phyloP scores from a whole-genome alignment of 2,113 vertebrate genomes.

The Thermophis baileyi region DNA sequence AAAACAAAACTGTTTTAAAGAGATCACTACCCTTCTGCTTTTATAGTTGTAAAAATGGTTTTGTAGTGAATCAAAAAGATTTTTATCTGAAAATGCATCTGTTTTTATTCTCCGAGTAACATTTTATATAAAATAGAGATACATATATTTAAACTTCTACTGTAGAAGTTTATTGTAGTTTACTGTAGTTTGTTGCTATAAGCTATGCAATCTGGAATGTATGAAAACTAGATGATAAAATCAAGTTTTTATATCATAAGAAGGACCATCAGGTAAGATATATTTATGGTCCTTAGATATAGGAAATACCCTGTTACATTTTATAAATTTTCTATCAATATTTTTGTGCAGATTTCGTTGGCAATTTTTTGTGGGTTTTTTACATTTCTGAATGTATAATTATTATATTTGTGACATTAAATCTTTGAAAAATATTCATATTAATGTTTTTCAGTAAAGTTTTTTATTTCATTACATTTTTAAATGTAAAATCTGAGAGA shows the following conservation, averaged over 20 bases:
- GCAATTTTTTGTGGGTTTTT: neutral
- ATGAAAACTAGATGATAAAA: neutral
- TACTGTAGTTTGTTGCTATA: neutral
- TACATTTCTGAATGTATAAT: neutral
- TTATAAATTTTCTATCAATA: neutral
- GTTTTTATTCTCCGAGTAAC: neutral
- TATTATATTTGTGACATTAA: neutral
- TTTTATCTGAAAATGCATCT: neutral
- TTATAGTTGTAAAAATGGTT: neutral
- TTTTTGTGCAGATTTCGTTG: neutral
- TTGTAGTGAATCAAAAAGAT: neutral
- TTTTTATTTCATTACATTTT: conserved; percentile 23
- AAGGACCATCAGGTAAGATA: neutral
- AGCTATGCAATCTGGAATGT: neutral
- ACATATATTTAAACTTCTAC: neutral
- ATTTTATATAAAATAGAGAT: neutral
- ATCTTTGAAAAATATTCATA: neutral
- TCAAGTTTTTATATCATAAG: neutral
- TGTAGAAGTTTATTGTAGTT: neutral
- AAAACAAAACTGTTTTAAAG: neutral
- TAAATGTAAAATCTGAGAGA: conserved; percentile 17
- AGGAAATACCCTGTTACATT: neutral
- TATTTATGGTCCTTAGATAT: neutral
- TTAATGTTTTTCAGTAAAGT: conserved; percentile 31
- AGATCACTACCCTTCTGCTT: neutral